These are phyloP conservation scores for Drosophila neocordata DNA, from an alignment of 1,140 invertebrate species.

Conservation along the genomic window DNA sequence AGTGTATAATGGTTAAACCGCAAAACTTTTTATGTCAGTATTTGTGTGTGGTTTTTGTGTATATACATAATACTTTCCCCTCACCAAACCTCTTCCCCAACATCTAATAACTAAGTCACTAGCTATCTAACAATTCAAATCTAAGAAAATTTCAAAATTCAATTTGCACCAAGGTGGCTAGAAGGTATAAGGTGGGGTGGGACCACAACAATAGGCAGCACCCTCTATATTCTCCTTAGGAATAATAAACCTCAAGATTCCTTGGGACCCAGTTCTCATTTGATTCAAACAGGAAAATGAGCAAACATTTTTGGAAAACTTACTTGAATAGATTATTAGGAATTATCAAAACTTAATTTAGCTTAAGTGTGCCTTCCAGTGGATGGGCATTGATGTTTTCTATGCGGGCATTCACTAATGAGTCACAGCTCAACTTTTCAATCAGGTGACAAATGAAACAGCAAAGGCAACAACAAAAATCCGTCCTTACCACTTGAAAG, in stretches of 20 bases:
- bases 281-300: conserved; percentile 58
- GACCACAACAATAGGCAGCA: conserved; percentile 55
- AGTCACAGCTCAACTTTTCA: conserved; percentile 35
- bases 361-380: conserved; percentile 50
- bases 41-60: conserved; percentile 28
- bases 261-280: conserved; percentile 26
- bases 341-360: conserved; percentile 82
- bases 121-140: conserved; percentile 69
- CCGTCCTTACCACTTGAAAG: conserved; percentile 58
- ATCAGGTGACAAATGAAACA: conserved; percentile 57
- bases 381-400: neutral
- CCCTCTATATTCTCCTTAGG: neutral
- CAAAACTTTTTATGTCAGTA: conserved; percentile 58
- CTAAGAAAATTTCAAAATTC: conserved; percentile 76
- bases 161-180: conserved; percentile 48
- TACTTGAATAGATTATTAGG: conserved; percentile 80
- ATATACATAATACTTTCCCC: neutral
- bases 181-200: conserved; percentile 1
- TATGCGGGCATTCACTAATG: conserved; percentile 58
- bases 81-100: neutral
- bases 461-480: conserved; percentile 24
- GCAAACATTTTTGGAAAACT: conserved; percentile 74
- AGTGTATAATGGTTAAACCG: conserved; percentile 25
- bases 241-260: conserved; percentile 29
- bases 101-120: conserved; percentile 68